Conservation (phyloP, 2,113 vertebrate genomes). For the Progne subis region DNA sequence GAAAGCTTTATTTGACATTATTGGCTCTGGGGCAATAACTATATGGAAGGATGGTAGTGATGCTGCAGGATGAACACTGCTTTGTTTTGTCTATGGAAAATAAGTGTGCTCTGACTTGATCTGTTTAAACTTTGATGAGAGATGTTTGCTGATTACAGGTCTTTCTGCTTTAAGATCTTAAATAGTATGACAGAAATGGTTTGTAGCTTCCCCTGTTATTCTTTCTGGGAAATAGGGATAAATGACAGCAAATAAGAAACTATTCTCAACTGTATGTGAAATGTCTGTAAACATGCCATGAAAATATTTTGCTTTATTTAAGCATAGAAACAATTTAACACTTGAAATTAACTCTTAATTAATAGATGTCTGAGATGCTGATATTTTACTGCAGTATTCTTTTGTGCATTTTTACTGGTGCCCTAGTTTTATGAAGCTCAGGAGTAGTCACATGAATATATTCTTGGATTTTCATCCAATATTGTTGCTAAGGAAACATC, state of each 20-base stretch:
- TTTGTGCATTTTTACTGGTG: conserved; percentile 51
- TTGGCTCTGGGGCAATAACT: background rate
- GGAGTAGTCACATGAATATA: conserved; percentile 59
- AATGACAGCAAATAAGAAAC: background rate
- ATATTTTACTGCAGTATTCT: conserved; percentile 22
- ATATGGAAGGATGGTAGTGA: background rate
- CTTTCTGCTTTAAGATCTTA: background rate
- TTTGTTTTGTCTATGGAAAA: background rate
- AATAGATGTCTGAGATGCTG: background rate
- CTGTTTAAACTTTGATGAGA: background rate
- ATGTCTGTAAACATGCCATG: background rate
- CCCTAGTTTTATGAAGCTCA: conserved; percentile 58
- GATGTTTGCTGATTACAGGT: background rate
- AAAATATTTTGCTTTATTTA: background rate
- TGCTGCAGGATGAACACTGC: background rate
- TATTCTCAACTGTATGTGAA: background rate
- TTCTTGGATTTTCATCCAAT: conserved; percentile 60
- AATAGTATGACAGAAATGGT: background rate
- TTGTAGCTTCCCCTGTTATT: background rate
- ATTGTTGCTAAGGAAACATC: conserved; percentile 70
- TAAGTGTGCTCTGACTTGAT: background rate
- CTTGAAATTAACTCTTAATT: background rate
- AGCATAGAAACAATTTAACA: background rate
- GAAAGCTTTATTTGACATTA: background rate
- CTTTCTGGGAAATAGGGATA: background rate